Percentiles rank a stretch among this genome's conserved stretches.
Evolutionary conservation across 2,888 invertebrate genomes (phyloP).

Genomic region (Danaus chrysippus): DNA sequence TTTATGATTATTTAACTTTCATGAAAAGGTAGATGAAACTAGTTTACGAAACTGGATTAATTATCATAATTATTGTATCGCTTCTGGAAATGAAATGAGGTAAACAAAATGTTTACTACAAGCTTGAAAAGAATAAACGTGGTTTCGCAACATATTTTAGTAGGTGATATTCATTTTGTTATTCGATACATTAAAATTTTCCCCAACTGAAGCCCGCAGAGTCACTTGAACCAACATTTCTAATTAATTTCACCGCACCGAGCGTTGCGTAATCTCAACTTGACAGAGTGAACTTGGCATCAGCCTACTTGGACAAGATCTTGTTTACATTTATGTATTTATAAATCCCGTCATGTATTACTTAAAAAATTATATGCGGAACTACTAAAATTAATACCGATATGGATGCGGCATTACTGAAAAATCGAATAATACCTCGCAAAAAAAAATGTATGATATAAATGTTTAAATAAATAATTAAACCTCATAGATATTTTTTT

Average conservation of each 20-base stretch:
- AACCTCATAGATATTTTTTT: no score
- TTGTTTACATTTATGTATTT: conserved; percentile 50
- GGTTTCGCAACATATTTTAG: neutral
- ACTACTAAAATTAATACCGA: conserved; percentile 41
- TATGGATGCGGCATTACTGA: conserved; percentile 43
- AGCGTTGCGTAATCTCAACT: conserved; percentile 33
- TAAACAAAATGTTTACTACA: neutral
- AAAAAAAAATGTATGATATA: neutral
- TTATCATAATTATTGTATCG: neutral
- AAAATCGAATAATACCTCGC: neutral
- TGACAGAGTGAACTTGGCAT: conserved; percentile 65
- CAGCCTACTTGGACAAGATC: conserved; percentile 44
- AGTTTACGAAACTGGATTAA: neutral
- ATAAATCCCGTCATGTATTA: conserved; percentile 24
- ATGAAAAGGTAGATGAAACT: neutral
- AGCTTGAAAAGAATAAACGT: neutral
- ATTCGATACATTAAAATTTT: neutral
- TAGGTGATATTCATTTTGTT: neutral
- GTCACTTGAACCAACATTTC: neutral
- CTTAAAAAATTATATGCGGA: conserved; percentile 19
- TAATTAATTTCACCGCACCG: conserved; percentile 16
- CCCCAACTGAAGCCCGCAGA: neutral
- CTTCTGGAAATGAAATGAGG: conserved; percentile 1
- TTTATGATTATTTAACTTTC: no score
- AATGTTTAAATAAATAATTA: no score